Evolutionary conservation across 2,888 invertebrate genomes (phyloP), one percentile per base, ranked within the genome.

Genomic region (Orthosia gracilis): DNA sequence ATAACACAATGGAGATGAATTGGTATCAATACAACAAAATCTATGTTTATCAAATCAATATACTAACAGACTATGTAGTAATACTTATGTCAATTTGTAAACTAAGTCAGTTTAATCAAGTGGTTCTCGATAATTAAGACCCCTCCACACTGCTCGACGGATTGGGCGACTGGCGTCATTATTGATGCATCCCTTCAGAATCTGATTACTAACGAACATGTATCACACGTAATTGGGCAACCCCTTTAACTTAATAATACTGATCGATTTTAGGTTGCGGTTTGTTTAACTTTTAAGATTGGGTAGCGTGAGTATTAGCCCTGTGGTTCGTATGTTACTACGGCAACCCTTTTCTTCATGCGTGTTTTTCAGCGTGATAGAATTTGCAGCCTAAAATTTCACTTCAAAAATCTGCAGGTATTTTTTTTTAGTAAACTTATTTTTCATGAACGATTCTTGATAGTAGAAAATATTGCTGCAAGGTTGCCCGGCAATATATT

Each of bases 131-230:
- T 77, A 82, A 73, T 78, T 59, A 66, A 66, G 62, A 55, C 52
- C 63, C 21, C 26, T 71, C 31, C 57, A 63, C 26, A 23, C 55
- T 45, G 67, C 47, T 50, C 58, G 47, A 62, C 69, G 57, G 70
- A 83, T 73, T 83, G 74, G 68, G 58, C 78, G 74, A 67, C 61
- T 73, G 61, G 49, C 69, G 52, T 79, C 59, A 80, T 83, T 79
- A 83, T 78, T 26, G 70, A 49, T 74, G 68, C 68, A 69, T 65
- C 50, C 67, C 58, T 79, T 12, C 57, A 61, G 64, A 70, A 81
- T 83, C 70, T 23, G 50, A 71, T 82, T 79, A 71, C 59, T 70
- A 50, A 77, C 80, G 49, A 78, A 59, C 80, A 63, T 66, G 71
- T 71, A 79, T 83, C 68, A 63, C 47, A n/a, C 17, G 31, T 74